Conservation (phyloP, 2,113 vertebrate species). For the Psittacula cyanocephala region DNA sequence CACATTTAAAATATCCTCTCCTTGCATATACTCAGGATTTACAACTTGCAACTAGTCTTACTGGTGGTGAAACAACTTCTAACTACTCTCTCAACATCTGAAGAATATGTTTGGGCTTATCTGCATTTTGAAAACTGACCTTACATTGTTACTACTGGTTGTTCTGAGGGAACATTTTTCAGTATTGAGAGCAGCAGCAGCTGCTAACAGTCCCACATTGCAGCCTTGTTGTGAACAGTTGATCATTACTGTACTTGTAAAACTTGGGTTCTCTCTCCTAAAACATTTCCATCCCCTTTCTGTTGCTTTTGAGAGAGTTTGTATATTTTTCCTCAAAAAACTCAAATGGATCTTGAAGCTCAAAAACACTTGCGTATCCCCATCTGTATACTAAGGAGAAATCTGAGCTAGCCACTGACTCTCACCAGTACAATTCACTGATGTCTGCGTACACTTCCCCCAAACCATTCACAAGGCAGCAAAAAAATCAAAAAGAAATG, state of each 20-base stretch:
- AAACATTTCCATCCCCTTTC: neutral
- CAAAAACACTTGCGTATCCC: neutral
- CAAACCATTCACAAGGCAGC: neutral
- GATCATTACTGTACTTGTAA: neutral
- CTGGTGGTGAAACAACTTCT: neutral
- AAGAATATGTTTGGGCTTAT: neutral
- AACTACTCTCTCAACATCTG: neutral
- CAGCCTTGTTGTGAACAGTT: neutral
- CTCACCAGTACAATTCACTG: neutral
- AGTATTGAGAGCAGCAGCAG: neutral
- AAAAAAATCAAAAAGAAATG: neutral
- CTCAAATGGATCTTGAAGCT: neutral
- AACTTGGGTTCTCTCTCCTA: neutral
- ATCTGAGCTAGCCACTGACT: neutral
- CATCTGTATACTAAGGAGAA: neutral
- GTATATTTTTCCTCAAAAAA: neutral
- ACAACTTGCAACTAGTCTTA: neutral
- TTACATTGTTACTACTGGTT: neutral
- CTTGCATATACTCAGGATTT: neutral
- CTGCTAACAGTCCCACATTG: neutral
- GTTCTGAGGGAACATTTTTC: neutral
- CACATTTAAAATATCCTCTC: neutral
- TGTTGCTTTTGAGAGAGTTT: neutral
- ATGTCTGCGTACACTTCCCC: neutral
- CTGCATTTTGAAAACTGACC: neutral